These are phyloP conservation scores for Phycodurus eques DNA, from an alignment of 2,113 vertebrate genomes.

Conservation along the genomic window DNA sequence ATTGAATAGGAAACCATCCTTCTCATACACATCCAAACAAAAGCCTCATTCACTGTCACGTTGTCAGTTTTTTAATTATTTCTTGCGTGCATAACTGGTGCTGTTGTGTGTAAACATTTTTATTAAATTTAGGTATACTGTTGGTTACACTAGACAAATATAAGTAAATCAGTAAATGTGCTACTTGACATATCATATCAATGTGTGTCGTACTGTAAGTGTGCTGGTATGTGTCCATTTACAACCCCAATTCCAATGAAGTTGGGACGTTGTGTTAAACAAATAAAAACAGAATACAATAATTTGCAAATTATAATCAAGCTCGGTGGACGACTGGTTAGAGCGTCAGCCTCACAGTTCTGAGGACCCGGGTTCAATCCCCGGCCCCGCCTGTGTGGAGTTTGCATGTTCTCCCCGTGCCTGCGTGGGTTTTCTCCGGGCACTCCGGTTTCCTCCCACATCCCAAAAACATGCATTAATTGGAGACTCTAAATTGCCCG, in stretches of 20 bases:
- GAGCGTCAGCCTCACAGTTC: too few relatives aligned
- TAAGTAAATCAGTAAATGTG: slow-evolving; percentile 28
- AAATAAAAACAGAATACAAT: too few relatives aligned
- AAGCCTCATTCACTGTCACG: slow-evolving; percentile 21
- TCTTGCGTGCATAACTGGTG: slow-evolving; percentile 43
- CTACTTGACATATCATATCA: slow-evolving; percentile 50
- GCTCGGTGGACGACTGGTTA: too few relatives aligned
- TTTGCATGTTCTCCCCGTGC: too few relatives aligned
- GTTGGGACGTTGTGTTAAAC: too few relatives aligned
- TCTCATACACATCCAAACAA: slow-evolving; percentile 22
- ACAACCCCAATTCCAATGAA: not conserved
- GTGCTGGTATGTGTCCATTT: slow-evolving; percentile 44
- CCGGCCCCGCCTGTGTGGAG: too few relatives aligned
- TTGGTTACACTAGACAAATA: slow-evolving; percentile 4
- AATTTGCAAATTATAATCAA: too few relatives aligned
- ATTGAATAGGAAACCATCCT: slow-evolving; percentile 47
- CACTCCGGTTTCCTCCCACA: too few relatives aligned
- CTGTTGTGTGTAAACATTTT: slow-evolving; percentile 39
- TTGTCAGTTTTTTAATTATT: slow-evolving; percentile 12
- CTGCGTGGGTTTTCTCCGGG: too few relatives aligned
- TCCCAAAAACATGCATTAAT: too few relatives aligned
- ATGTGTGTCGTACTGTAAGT: slow-evolving; percentile 50
- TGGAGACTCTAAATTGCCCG: too few relatives aligned
- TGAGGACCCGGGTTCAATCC: too few relatives aligned
- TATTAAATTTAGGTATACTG: slow-evolving; percentile 7